Evolutionary conservation across 2,888 invertebrate species (phyloP).

Genomic region (Auanema freiburgensis): DNA sequence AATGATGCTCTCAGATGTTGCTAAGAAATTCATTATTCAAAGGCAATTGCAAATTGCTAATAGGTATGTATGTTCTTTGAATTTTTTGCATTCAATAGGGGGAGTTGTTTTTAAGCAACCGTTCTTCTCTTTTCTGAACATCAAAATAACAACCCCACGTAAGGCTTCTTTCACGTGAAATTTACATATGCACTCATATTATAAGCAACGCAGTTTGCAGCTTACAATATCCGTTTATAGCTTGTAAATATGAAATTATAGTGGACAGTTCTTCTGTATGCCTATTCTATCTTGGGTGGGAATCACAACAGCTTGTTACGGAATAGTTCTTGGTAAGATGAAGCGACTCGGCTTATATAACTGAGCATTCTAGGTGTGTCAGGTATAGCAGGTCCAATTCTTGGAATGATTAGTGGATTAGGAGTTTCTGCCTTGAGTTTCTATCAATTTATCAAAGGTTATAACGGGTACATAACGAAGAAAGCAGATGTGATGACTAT

Average conservation of each 20-base stretch:
- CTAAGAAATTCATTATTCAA: slow-evolving; percentile 41
- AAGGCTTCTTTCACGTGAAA: not conserved
- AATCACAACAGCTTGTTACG: slow-evolving; percentile 32
- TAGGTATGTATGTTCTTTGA: slow-evolving; percentile 28
- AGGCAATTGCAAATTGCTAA: slow-evolving; percentile 44
- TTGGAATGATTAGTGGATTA: slow-evolving; percentile 19
- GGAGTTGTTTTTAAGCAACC: not conserved
- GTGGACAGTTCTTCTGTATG: slow-evolving; percentile 39
- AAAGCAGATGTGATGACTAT: slow-evolving; percentile 33
- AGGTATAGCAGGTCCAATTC: slow-evolving; percentile 20
- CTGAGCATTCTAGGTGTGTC: slow-evolving; percentile 17
- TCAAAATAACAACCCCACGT: not conserved
- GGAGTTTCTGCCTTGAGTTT: slow-evolving; percentile 20
- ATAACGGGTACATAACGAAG: slow-evolving; percentile 26
- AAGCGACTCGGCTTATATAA: not conserved
- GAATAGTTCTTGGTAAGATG: slow-evolving; percentile 24
- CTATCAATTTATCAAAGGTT: slow-evolving; percentile 28
- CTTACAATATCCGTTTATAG: too few relatives aligned
- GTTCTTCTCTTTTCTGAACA: not conserved
- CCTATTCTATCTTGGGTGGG: slow-evolving; percentile 43
- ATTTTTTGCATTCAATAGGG: not conserved
- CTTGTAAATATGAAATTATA: slow-evolving; percentile 13
- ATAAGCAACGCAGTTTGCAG: too few relatives aligned
- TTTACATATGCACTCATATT: not conserved
- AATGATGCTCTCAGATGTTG: slow-evolving; percentile 45